phyloP scores from a whole-genome alignment of 2,113 vertebrate genomes.

The Tachycineta bicolor region DNA sequence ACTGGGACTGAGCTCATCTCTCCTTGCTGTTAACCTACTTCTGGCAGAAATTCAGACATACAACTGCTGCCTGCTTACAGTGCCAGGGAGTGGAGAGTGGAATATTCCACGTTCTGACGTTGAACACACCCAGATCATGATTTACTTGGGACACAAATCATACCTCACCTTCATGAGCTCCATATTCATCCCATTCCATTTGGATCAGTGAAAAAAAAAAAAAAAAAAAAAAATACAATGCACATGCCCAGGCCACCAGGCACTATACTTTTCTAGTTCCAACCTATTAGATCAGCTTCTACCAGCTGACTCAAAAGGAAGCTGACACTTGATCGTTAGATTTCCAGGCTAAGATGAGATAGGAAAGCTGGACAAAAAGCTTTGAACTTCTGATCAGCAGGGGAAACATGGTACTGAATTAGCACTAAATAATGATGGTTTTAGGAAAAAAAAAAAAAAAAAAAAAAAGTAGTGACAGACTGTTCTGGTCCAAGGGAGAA shows the following conservation, averaged over 20 bases:
- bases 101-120: not conserved
- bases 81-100: accelerated
- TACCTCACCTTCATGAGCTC: not conserved
- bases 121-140: accelerated
- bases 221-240: not conserved
- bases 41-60: not conserved
- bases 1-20: not conserved
- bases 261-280: not conserved
- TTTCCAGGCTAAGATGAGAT: not conserved
- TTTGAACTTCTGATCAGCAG: not conserved
- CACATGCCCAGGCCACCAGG: not conserved
- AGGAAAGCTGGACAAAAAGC: not conserved
- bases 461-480: not conserved
- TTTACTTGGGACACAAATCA: not conserved
- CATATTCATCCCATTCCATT: not conserved
- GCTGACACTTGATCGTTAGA: not conserved
- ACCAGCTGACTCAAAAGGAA: not conserved
- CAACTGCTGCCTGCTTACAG: not conserved
- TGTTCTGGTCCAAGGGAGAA: not conserved
- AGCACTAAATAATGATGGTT: not conserved
- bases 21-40: not conserved
- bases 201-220: not conserved
- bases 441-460: not conserved
- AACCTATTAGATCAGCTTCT: not conserved
- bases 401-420: not conserved